Conservation (phyloP, 2,797 vertebrate genomes). For the Lacerta agilis region DNA sequence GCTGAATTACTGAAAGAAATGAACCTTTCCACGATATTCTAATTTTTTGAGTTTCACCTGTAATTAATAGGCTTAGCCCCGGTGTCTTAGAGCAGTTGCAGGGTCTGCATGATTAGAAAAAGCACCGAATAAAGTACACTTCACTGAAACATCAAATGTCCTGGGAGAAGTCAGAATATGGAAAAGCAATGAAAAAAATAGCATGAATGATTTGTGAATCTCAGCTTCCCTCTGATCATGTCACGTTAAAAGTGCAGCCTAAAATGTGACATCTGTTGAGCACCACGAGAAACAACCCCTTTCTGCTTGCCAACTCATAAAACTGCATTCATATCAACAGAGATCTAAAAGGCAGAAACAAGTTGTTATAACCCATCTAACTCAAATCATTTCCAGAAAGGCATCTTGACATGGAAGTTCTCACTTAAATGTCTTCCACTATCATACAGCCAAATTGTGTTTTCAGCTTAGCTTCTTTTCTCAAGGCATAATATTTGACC, state of each 20-base stretch:
- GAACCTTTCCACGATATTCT: no score
- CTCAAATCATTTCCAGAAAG: background rate
- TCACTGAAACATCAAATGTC: background rate
- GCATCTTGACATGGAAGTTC: slow-evolving; percentile 28
- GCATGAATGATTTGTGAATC: background rate
- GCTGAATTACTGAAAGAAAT: no score
- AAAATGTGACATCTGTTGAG: background rate
- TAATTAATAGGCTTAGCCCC: background rate
- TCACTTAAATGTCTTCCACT: slow-evolving; percentile 32
- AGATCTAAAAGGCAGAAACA: background rate
- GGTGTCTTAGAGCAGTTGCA: background rate
- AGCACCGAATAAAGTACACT: background rate
- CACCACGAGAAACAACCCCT: background rate
- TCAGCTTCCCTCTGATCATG: background rate
- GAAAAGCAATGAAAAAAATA: background rate
- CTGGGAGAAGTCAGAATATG: background rate
- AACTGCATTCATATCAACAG: background rate
- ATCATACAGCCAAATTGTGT: slow-evolving; percentile 49
- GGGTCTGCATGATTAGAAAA: background rate
- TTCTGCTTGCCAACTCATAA: background rate
- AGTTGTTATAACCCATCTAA: background rate
- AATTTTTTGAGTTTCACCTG: no score
- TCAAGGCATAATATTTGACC: slow-evolving; percentile 39
- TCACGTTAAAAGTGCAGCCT: background rate
- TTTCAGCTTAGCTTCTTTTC: slow-evolving; percentile 56